A percentile compares a stretch with the other conserved stretches of the same genome.
These are phyloP conservation scores for Serinus canaria DNA, from an alignment of 2,113 vertebrate species.

Conservation along the genomic window DNA sequence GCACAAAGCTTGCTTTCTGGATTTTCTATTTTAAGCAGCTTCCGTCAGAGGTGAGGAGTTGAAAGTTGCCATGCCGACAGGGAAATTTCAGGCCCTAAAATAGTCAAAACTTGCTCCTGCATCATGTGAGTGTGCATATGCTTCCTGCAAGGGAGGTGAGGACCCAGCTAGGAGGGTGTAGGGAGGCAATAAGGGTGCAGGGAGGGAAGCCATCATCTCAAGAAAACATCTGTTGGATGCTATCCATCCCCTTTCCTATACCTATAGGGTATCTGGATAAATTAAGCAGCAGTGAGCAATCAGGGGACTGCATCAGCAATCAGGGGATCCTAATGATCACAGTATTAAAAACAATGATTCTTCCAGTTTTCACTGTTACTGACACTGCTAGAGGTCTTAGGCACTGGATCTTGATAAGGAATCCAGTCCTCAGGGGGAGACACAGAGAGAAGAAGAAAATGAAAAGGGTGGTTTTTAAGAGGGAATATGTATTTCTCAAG, in stretches of 20 bases:
- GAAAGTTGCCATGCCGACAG: constrained; percentile 75
- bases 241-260: neutral
- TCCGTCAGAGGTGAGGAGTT: constrained; percentile 61
- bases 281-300: neutral
- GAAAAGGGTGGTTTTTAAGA: neutral
- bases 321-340: neutral
- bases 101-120: constrained; percentile 59
- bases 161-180: neutral
- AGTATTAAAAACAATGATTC: neutral
- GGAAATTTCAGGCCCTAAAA: constrained; percentile 75
- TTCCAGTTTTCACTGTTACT: neutral
- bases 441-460: neutral
- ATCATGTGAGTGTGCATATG: constrained; percentile 15
- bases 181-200: neutral
- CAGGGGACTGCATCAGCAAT: neutral
- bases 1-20: neutral
- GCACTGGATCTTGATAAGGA: neutral
- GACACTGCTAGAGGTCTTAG: neutral
- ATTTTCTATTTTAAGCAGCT: constrained; percentile 48
- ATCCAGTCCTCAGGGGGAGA: neutral
- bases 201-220: neutral
- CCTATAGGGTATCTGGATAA: neutral
- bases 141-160: constrained; percentile 27
- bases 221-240: neutral
- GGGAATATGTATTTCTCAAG: neutral